A percentile compares a stretch with the other conserved stretches of the same genome.
These are phyloP conservation scores for Caenorhabditis imperialis DNA, from an alignment of 2,888 invertebrate species.

Conservation along the genomic window DNA sequence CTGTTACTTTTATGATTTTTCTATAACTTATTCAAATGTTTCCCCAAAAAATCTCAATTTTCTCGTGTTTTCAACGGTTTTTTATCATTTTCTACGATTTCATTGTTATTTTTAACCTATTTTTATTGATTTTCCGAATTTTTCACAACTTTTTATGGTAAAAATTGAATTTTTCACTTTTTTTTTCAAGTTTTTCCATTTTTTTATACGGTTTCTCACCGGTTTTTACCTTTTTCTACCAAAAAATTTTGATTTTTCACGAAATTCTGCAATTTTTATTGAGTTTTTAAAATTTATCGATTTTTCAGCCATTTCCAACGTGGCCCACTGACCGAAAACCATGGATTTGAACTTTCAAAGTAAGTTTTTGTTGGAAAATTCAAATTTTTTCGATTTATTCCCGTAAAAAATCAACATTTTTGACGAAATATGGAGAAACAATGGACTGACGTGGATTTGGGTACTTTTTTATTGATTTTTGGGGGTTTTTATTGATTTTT, in stretches of 20 bases:
- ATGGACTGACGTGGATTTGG: slow-evolving; percentile 48
- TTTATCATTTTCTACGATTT: slow-evolving; percentile 3
- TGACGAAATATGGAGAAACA: neutral
- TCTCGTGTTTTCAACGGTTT: slow-evolving; percentile 3
- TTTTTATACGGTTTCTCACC: slow-evolving; percentile 1
- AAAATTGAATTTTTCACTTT: neutral
- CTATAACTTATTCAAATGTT: slow-evolving; percentile 11
- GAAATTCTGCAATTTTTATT: neutral
- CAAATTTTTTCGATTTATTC: slow-evolving; percentile 9
- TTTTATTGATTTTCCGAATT: neutral
- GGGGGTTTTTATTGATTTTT: too few relatives aligned
- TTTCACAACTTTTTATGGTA: neutral
- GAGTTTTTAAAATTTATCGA: neutral
- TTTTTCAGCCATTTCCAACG: slow-evolving; percentile 4
- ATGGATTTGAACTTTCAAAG: slow-evolving; percentile 68
- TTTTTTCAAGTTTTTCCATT: slow-evolving; percentile 3
- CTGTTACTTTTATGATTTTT: slow-evolving; percentile 1
- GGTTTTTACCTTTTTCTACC: too few relatives aligned
- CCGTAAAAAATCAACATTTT: neutral
- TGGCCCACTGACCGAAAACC: slow-evolving; percentile 13
- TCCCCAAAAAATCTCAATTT: slow-evolving; percentile 8
- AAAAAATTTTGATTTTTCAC: neutral
- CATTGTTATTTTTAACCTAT: too few relatives aligned
- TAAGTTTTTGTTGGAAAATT: slow-evolving; percentile 44
- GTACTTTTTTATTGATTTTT: slow-evolving; percentile 1